Base-by-base conservation (phyloP, 2,888 invertebrate species). In the Encarsia formosa region DNA sequence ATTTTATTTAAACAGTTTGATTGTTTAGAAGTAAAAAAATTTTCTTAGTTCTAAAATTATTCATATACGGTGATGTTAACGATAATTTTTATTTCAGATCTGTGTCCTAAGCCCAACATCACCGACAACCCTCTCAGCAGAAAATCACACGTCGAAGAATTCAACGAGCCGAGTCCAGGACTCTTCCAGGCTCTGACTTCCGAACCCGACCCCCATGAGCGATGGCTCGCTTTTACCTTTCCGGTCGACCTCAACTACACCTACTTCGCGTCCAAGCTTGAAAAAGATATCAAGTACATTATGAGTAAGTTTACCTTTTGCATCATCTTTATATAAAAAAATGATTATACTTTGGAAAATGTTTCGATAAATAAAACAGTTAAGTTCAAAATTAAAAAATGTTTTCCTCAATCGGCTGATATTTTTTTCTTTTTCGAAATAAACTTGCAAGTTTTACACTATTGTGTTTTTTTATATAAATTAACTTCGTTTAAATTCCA, bases 191-290 rank as follows among this genome's bases (percentile, higher is more conserved):
- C 87, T 1, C 78, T 94, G 43, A 89, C 91, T 2, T 84, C 85
- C 58, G 87, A 87, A 61, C 83, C 85, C 1, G 93, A 94, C 68
- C 76, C 79, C 1, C 83, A 83, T 57, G 81, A 86, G 51, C 76
- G 91, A 54, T 95, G 94, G 94, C 79, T 86, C n/a, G 86, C 88
- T 3, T 85, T 88, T 67, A 89, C 88, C 34, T 93, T 84, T 66
- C 87, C 87, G 22, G 81, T 88, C 1, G 87, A 88, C 65, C 83
- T 85, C 66, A 86, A 87, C 65, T 76, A 85, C 19, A 78, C 84
- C 5, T 76, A 82, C 5, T 85, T 82, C 63, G 77, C 79, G 55
- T 81, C 85, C 19, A 83, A 82, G 60, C 76, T 79, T 1, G 86
- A 85, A 58, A 85, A 85, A 62, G 85, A 88, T 65, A 75, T 84